These are phyloP conservation scores for Corythornis madagascariensis DNA, from an alignment of 2,113 vertebrate genomes.

Conservation along the genomic window DNA sequence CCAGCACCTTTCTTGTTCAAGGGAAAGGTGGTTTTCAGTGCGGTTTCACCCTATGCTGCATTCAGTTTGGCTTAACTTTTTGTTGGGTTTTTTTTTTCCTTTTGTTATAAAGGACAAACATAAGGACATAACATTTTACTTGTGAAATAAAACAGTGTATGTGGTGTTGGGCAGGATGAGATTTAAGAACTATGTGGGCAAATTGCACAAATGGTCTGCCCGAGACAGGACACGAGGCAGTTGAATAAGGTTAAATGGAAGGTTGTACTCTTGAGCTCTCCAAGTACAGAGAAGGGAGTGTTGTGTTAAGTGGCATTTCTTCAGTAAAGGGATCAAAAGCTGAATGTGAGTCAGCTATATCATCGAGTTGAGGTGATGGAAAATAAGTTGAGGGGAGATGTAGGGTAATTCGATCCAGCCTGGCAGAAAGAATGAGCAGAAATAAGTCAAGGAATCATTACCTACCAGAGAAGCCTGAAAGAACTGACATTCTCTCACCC, in stretches of 20 bases:
- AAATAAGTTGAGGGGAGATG: constrained; percentile 9
- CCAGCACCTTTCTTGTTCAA: not conserved
- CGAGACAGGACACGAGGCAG: not conserved
- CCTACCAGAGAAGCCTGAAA: not conserved
- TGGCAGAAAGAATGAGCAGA: not conserved
- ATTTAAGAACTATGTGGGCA: not conserved
- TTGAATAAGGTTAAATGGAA: not conserved
- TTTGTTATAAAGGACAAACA: not conserved
- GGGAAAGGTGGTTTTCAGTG: not conserved
- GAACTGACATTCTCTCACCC: not conserved
- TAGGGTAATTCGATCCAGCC: constrained; percentile 56
- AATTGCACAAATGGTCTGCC: not conserved
- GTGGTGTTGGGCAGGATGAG: not conserved
- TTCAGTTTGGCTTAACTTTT: not conserved
- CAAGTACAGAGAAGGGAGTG: not conserved
- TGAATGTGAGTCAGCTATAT: not conserved
- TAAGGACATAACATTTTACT: not conserved
- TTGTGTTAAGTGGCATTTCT: constrained; percentile 9
- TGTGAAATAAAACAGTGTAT: not conserved
- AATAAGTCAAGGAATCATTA: constrained; percentile 33
- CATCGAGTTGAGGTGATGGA: constrained; percentile 48
- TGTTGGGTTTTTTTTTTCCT: not conserved
- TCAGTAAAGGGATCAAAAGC: constrained; percentile 51
- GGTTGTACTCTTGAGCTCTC: not conserved
- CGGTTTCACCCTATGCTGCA: not conserved